phyloP scores from a whole-genome alignment of 2,888 invertebrate genomes.

The Lutraria lutraria region DNA sequence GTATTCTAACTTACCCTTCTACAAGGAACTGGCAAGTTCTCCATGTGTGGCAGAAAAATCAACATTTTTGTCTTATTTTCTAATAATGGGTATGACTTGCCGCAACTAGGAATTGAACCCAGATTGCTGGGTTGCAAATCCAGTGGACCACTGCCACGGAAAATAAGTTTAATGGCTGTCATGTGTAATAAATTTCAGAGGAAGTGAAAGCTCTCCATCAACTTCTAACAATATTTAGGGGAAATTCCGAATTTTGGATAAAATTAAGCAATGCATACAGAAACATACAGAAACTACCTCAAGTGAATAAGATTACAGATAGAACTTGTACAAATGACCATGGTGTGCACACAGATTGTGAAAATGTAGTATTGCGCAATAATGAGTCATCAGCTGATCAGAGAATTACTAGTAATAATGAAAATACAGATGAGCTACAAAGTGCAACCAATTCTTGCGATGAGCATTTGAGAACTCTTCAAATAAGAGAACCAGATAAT shows the following conservation, averaged over 20 bases:
- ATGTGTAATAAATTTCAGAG: slow-evolving; percentile 43
- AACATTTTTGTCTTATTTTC: too few relatives aligned
- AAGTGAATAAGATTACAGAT: not conserved
- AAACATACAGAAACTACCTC: not conserved
- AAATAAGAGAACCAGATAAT: not conserved
- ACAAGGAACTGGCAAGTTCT: too few relatives aligned
- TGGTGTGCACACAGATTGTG: not conserved
- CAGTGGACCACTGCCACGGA: too few relatives aligned
- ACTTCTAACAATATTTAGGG: slow-evolving; percentile 66
- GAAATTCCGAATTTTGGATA: slow-evolving; percentile 71
- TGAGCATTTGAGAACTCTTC: not conserved
- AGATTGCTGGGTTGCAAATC: too few relatives aligned
- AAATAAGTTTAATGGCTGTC: too few relatives aligned
- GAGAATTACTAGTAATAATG: not conserved
- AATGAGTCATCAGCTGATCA: not conserved
- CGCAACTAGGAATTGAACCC: too few relatives aligned
- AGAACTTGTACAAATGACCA: not conserved
- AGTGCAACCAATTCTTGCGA: not conserved
- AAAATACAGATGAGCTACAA: not conserved
- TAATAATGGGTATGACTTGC: too few relatives aligned
- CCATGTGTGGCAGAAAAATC: too few relatives aligned
- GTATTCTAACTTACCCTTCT: too few relatives aligned
- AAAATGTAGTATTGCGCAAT: not conserved
- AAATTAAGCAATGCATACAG: slow-evolving; percentile 50
- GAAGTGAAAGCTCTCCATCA: slow-evolving; percentile 66